A percentile compares a stretch with the other conserved stretches of the same genome.
phyloP scores from a whole-genome alignment of 2,113 vertebrate species.

The Scartelaos histophorus region DNA sequence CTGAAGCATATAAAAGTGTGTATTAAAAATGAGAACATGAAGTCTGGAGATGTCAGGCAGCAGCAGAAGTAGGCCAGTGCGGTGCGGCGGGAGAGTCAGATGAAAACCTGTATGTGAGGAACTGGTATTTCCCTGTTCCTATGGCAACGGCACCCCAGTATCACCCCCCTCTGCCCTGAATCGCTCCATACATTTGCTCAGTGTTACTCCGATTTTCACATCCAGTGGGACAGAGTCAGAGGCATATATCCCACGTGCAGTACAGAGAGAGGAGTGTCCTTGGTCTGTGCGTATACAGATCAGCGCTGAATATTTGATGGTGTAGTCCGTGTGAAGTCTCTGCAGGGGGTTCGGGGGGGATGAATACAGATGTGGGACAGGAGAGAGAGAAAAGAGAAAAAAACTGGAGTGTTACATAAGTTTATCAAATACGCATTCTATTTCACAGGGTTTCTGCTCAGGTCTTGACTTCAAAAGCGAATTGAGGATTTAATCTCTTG shows the following conservation, averaged over 20 bases:
- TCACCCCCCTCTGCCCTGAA: not conserved
- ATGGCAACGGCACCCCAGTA: constrained; percentile 69
- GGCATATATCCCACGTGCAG: constrained; percentile 25
- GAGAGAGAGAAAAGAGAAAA: not conserved
- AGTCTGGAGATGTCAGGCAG: constrained; percentile 16
- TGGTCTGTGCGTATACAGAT: constrained; percentile 6
- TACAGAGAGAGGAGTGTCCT: not conserved
- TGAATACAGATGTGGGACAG: not conserved
- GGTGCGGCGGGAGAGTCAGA: constrained; percentile 23
- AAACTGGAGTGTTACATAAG: not conserved
- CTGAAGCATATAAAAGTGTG: not conserved
- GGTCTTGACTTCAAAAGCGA: not conserved
- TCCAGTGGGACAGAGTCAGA: constrained; percentile 33
- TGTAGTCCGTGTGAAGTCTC: constrained; percentile 12
- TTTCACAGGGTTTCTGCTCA: not conserved
- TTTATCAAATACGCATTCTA: constrained; percentile 5
- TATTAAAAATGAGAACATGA: not conserved
- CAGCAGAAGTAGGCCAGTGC: constrained; percentile 39
- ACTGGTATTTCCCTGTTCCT: constrained; percentile 76
- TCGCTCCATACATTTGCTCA: not conserved
- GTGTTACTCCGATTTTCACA: constrained; percentile 37
- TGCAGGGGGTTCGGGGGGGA: not conserved
- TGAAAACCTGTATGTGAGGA: constrained; percentile 47
- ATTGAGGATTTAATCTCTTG: not conserved
- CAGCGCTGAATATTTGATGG: constrained; percentile 13